Conservation (phyloP, 2,888 invertebrate genomes). For the Sinohyriopsis cumingii region DNA sequence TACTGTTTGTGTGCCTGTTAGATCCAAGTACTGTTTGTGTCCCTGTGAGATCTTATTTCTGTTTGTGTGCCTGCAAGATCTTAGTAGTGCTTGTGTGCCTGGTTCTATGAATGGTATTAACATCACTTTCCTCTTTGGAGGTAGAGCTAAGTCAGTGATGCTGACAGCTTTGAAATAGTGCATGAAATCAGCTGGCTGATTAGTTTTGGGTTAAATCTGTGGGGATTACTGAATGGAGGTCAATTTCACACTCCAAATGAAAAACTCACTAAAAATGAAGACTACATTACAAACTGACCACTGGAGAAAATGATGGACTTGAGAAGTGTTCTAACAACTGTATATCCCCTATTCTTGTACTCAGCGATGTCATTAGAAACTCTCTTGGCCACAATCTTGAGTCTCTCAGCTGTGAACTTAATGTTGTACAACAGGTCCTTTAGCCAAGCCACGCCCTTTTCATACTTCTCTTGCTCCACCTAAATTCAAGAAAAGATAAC, state of each 20-base stretch:
- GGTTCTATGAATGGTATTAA: no score
- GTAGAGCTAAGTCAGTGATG: no score
- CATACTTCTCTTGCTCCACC: slow-evolving; percentile 85
- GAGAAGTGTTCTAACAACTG: slow-evolving; percentile 79
- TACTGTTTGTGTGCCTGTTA: no score
- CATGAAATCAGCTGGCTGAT: no score
- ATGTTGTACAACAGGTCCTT: slow-evolving; percentile 83
- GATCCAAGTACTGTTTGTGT: no score
- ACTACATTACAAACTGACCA: slow-evolving; percentile 71
- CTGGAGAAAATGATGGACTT: slow-evolving; percentile 77
- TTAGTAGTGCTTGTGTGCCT: no score
- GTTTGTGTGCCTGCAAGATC: no score
- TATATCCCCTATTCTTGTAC: slow-evolving; percentile 82
- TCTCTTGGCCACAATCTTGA: slow-evolving; percentile 85
- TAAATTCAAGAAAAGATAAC: slow-evolving; percentile 63
- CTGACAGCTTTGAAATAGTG: no score
- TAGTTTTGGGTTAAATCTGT: no score
- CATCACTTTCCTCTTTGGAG: no score
- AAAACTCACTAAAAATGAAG: neutral
- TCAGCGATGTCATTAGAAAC: slow-evolving; percentile 87
- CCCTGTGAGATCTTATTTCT: no score
- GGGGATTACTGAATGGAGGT: neutral
- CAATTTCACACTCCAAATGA: neutral
- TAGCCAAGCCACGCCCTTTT: slow-evolving; percentile 83
- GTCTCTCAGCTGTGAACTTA: slow-evolving; percentile 81